phyloP scores from a whole-genome alignment of 2,797 vertebrate genomes.

The Enteromius anoplus region DNA sequence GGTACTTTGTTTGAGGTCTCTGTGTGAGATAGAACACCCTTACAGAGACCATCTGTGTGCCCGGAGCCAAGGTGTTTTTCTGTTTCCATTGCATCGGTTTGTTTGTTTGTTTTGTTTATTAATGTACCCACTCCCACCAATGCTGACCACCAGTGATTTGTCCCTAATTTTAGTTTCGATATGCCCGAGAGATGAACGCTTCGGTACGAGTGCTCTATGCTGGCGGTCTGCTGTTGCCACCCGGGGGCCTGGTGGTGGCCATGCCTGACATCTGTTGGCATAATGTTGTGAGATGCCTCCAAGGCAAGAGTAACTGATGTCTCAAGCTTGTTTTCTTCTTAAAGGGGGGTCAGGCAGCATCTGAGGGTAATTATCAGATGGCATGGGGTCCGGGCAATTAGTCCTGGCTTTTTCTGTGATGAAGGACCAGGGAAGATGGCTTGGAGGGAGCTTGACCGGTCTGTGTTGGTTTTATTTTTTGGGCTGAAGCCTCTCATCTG shows the following conservation, averaged over 20 bases:
- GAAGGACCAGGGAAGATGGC: conserved; percentile 53
- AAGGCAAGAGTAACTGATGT: conserved; percentile 65
- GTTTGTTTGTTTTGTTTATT: conserved; percentile 42
- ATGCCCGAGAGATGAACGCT: conserved; percentile 37
- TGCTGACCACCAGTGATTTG: conserved; percentile 43
- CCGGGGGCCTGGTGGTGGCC: conserved; percentile 57
- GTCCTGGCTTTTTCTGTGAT: conserved; percentile 64
- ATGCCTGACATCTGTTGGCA: conserved; percentile 67
- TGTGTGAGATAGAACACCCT: conserved; percentile 49
- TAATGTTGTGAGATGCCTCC: conserved; percentile 62
- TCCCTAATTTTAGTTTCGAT: conserved; percentile 45
- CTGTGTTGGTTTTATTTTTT: conserved; percentile 62
- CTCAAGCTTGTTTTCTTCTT: conserved; percentile 53
- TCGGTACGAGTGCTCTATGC: conserved; percentile 30
- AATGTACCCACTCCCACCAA: conserved; percentile 16
- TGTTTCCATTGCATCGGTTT: conserved; percentile 48
- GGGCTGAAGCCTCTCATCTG: conserved; percentile 57
- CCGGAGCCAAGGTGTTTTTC: conserved; percentile 54
- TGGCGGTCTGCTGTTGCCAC: conserved; percentile 47
- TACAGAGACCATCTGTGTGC: conserved; percentile 56
- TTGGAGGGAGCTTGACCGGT: conserved; percentile 57
- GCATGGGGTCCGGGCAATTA: conserved; percentile 63
- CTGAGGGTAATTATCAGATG: conserved; percentile 66
- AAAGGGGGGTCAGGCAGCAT: conserved; percentile 57
- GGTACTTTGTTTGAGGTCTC: conserved; percentile 52